Base-by-base conservation (phyloP, 2,113 vertebrate genomes). In the Tupaia tana region DNA sequence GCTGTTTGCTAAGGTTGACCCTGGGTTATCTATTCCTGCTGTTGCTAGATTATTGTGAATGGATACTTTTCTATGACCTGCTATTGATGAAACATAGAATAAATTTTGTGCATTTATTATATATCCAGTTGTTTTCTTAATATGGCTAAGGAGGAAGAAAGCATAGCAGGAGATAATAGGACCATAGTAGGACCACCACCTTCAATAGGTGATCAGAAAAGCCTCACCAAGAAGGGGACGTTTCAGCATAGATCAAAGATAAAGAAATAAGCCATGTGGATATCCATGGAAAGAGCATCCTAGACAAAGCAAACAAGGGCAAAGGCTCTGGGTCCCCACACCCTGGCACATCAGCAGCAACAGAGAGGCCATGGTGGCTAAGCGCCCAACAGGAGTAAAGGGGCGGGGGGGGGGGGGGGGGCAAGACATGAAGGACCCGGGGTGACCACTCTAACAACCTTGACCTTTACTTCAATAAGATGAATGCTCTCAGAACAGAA, bases 311-410 rank as follows among this genome's bases (percentile, higher is more conserved):
- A 22, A 7, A 12, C 61, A 6, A 2, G 12, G 0, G 10, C 27
- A 18, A 4, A 90, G 61, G 24, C 31, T 6, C 15, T 24, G 34
- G 19, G 34, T n/a, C 25, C 8, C 18, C 2, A 31, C 22, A 24
- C 0, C 56, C 19, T 2, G 58, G 86, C 29, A 6, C 0, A 0
- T 27, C 13, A n/a, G 13, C 0, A 10, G 58, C 22, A 19, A 43
- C 7, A 16, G 20, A 74, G 20, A 54, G 56, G 43, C 71, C 3
- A 4, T 11, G 1, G 29, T 7, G 74, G 52, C 6, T 22, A 31
- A n/a, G 71, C 0, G 7, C 70, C 75, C 19, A 12, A 29, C 11
- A 18, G 67, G 9, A 63, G 18, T 4, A 43, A 43, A 5, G n/a
- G 1, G 66, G 20, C 58, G 13, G 15, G 9, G 7, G 13, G 27